Evolutionary conservation across 2,113 vertebrate species (phyloP), one percentile per base, ranked within the genome.

Genomic region (Psettodes erumei): DNA sequence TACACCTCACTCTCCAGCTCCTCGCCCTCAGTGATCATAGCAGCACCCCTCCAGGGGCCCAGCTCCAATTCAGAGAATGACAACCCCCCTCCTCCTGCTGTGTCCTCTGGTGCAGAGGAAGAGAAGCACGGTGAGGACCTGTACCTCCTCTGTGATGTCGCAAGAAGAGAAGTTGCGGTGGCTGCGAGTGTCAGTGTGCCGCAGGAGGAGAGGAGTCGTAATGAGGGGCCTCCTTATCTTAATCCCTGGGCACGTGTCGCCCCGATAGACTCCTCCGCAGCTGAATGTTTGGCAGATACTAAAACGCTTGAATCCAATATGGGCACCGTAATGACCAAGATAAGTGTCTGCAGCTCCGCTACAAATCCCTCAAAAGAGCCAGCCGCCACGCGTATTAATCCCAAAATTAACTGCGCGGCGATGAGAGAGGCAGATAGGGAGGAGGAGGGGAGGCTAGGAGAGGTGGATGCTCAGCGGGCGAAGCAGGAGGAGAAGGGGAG

Each of bases 341-440:
- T 94, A 95, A 94, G 93, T 90, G 94, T 92, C 93, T 90, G 90
- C 93, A 82, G 92, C 91, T 84, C 90, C 71, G 87, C 91, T 89
- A 93, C 94, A 94, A 94, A 94, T 95, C 94, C 93, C 94, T 92
- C 93, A 91, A 94, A 95, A 92, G 92, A 93, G 92, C 86, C 90
- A 75, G 84, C 87, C 90, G 87, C 84, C 84, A 83, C 82, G 62
- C 86, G 84, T 86, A 90, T 90, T 93, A 94, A 94, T 94, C 93
- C 93, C 84, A 90, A 94, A 95, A 94, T 94, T 89, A 94, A 94
- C 90, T 88, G 90, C 92, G 84, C 86, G 66, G 64, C 82, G 93
- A 94, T 93, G 91, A 93, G 90, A 86, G 89, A 81, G 88, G 78
- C 79, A 69, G 94, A 94, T 94, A 93, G 88, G 58, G 86, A 75